A percentile compares a stretch with the other conserved stretches of the same genome.
Evolutionary conservation across 2,888 invertebrate genomes (phyloP).

Genomic region (Ormyrus thymus): DNA sequence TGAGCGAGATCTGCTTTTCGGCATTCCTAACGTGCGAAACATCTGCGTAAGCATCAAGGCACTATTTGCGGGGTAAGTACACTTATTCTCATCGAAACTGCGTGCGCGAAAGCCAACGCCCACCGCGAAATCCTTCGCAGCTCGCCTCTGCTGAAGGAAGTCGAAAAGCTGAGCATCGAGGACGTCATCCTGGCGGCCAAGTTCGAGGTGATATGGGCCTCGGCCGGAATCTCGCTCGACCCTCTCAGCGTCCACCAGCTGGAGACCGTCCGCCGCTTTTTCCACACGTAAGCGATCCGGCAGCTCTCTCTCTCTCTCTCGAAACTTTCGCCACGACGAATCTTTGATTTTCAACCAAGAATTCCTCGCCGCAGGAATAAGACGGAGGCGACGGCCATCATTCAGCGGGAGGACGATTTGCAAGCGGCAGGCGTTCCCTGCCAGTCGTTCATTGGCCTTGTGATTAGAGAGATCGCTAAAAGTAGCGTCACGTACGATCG

Average conservation of each 20-base stretch:
- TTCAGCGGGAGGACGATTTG: slow-evolving; percentile 60
- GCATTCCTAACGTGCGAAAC: slow-evolving; percentile 61
- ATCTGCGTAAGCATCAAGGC: slow-evolving; percentile 60
- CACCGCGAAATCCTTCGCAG: slow-evolving; percentile 51
- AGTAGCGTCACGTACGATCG: slow-evolving; percentile 44
- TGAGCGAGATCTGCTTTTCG: slow-evolving; percentile 45
- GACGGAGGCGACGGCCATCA: slow-evolving; percentile 19
- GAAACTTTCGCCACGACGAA: too few species aligned
- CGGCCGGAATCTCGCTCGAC: slow-evolving; percentile 64
- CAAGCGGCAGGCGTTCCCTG: slow-evolving; percentile 66
- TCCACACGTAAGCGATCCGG: slow-evolving; percentile 60
- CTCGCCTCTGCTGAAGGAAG: slow-evolving; percentile 61
- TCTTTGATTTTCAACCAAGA: not conserved
- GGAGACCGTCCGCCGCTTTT: slow-evolving; percentile 54
- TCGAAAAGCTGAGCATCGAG: slow-evolving; percentile 56
- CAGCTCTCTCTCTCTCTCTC: too few species aligned
- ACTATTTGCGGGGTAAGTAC: slow-evolving; percentile 65
- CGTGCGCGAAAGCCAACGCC: not conserved
- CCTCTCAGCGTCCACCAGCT: slow-evolving; percentile 61
- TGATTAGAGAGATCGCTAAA: slow-evolving; percentile 63
- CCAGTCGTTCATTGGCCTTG: slow-evolving; percentile 66
- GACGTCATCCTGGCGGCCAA: slow-evolving; percentile 66
- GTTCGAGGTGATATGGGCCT: slow-evolving; percentile 67
- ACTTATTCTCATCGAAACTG: not conserved
- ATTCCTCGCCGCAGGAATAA: not conserved